Percentiles rank a stretch among this genome's conserved stretches.
These are phyloP conservation scores for Pristionchus arcanus DNA, from an alignment of 2,888 invertebrate species.

Conservation along the genomic window DNA sequence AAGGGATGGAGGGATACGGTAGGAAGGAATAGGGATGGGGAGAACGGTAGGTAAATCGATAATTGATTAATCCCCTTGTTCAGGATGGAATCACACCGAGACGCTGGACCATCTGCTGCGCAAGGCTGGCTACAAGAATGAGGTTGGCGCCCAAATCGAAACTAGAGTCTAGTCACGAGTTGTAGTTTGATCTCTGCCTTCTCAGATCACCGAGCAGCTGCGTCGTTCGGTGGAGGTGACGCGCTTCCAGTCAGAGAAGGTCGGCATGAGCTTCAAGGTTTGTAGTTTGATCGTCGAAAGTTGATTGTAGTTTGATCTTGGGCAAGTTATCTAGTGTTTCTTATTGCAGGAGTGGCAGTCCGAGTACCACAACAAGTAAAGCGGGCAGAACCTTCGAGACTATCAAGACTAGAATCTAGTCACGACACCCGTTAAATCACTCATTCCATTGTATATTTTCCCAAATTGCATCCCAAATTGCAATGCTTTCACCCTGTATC, in stretches of 20 bases:
- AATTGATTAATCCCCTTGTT: neutral
- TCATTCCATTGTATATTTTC: neutral
- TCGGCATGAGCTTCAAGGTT: conserved; percentile 70
- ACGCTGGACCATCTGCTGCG: conserved; percentile 97
- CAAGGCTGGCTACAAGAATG: conserved; percentile 94
- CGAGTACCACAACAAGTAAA: conserved; percentile 11
- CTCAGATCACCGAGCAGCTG: conserved; percentile 62
- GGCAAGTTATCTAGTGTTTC: neutral
- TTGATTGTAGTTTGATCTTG: conserved; percentile 19
- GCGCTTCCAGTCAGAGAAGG: conserved; percentile 76
- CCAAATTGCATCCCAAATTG: neutral
- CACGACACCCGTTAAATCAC: neutral
- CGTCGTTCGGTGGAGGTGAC: conserved; percentile 67
- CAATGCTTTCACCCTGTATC: neutral
- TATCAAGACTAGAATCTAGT: neutral
- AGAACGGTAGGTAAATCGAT: neutral
- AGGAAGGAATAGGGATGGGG: no score
- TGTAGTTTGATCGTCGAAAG: neutral
- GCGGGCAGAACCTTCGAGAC: neutral
- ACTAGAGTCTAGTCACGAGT: conserved; percentile 8
- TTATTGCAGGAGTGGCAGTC: conserved; percentile 28
- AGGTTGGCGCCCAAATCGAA: neutral
- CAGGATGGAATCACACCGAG: conserved; percentile 98
- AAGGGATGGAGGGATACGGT: neutral
- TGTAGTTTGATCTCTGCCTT: neutral